Evolutionary conservation across 2,797 vertebrate species (phyloP).

Genomic region (Ctenopoma multispine): DNA sequence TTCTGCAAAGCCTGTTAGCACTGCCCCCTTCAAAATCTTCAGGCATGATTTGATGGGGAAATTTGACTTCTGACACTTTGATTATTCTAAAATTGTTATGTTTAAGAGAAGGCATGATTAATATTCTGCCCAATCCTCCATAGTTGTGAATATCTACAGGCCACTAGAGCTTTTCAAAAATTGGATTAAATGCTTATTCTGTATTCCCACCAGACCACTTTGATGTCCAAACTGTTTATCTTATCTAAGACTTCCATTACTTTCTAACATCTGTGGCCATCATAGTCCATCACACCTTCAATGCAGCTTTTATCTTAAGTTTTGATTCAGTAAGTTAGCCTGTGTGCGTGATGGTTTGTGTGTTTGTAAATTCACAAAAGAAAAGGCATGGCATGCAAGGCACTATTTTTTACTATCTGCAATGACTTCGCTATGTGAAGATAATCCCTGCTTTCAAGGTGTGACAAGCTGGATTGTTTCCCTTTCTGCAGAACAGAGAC

Average conservation of each 20-base stretch:
- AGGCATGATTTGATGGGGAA: too few species aligned
- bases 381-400: constrained; percentile 12
- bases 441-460: constrained; percentile 52
- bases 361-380: constrained; percentile 7
- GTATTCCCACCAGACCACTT: constrained; percentile 48
- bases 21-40: too few species aligned
- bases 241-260: constrained; percentile 43
- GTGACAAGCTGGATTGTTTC: constrained; percentile 55
- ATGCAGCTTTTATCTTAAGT: constrained; percentile 62
- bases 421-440: constrained; percentile 70
- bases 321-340: constrained; percentile 34
- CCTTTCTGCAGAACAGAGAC: constrained; percentile 22
- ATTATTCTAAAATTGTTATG: not conserved
- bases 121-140: constrained; percentile 29
- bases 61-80: too few species aligned
- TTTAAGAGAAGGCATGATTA: constrained; percentile 18
- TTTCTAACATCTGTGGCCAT: constrained; percentile 42
- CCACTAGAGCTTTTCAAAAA: constrained; percentile 22
- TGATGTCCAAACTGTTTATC: constrained; percentile 62
- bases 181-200: constrained; percentile 42
- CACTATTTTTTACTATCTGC: constrained; percentile 36
- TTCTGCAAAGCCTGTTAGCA: too few species aligned
- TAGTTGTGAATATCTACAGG: constrained; percentile 8
- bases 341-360: constrained; percentile 2
- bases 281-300: constrained; percentile 57